phyloP scores from a whole-genome alignment of 2,888 invertebrate genomes.

The Resseliella maxima region DNA sequence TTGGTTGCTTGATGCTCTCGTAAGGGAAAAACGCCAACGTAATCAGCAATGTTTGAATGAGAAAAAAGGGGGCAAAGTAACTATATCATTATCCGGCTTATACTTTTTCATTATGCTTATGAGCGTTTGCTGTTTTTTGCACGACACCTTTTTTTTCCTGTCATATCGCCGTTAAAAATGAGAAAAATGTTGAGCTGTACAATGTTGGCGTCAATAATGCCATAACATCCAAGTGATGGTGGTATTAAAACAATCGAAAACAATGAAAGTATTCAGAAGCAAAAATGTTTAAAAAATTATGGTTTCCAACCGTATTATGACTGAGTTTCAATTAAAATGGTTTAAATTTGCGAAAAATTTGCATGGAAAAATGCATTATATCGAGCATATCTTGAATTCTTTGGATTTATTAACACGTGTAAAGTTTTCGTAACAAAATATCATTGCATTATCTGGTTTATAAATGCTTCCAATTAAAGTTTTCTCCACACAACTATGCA shows the following conservation, averaged over 20 bases:
- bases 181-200: background rate
- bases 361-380: background rate
- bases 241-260: background rate
- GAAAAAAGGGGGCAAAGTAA: background rate
- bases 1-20: background rate
- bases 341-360: background rate
- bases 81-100: constrained; percentile 34
- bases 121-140: constrained; percentile 16
- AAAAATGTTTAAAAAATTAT: background rate
- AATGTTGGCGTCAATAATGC: constrained; percentile 13
- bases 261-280: background rate
- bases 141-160: background rate
- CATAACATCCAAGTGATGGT: background rate
- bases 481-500: background rate
- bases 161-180: background rate
- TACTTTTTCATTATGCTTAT: constrained; percentile 38
- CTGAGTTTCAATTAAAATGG: constrained; percentile 1
- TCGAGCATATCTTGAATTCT: background rate
- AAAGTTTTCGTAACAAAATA: background rate
- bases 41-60: background rate
- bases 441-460: background rate
- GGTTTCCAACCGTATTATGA: background rate
- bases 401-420: background rate
- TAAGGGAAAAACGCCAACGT: background rate
- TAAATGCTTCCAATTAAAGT: background rate